These are phyloP conservation scores for Poecilia gillii DNA, from an alignment of 2,797 vertebrate genomes.

Conservation along the genomic window DNA sequence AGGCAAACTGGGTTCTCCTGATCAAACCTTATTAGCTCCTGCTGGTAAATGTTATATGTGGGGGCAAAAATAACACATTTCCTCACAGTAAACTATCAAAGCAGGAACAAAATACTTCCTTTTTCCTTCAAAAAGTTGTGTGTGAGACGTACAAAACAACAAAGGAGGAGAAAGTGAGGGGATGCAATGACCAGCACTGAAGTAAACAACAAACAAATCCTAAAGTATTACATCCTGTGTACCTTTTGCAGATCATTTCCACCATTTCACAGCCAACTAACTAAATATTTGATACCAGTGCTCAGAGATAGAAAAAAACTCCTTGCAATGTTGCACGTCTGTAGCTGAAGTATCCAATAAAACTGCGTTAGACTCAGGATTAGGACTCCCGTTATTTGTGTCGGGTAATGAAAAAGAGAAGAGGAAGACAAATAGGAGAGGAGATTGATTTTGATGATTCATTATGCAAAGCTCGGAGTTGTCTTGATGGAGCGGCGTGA, in stretches of 20 bases:
- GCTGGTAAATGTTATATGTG: neutral
- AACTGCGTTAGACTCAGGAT: conserved; percentile 73
- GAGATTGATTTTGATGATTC: conserved; percentile 76
- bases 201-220: neutral
- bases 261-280: conserved; percentile 32
- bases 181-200: neutral
- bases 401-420: conserved; percentile 76
- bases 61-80: neutral
- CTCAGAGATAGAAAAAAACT: conserved; percentile 44
- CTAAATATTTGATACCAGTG: conserved; percentile 19
- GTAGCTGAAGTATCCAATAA: conserved; percentile 74
- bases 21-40: neutral
- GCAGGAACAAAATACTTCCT: neutral
- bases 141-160: neutral
- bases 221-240: conserved; percentile 27
- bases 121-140: neutral
- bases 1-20: neutral
- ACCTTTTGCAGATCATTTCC: conserved; percentile 53
- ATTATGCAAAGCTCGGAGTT: conserved; percentile 66
- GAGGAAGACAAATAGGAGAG: conserved; percentile 65
- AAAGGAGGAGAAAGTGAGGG: neutral
- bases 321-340: conserved; percentile 46
- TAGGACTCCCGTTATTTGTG: conserved; percentile 76
- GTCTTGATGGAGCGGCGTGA: conserved; percentile 57
- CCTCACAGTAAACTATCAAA: neutral